Evolutionary conservation across 2,888 invertebrate genomes (phyloP), one percentile per base, ranked within the genome.

Genomic region (Leptinotarsa juncta): DNA sequence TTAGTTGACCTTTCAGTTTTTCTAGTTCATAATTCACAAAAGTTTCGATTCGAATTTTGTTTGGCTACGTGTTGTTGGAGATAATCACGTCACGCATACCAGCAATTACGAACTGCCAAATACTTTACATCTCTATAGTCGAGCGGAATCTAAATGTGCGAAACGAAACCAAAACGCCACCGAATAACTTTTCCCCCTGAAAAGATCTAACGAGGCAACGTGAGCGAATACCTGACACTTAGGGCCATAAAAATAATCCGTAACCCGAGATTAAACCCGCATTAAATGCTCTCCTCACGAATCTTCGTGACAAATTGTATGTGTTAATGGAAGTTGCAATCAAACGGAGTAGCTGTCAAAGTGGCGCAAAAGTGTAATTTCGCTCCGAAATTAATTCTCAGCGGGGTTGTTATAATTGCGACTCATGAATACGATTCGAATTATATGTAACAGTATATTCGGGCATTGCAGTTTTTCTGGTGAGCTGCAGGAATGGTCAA

Each of bases 341-440:
- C 68, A 72, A 72, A 72, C 72, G 68, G 68, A 55, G 73, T 67
- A 67, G 70, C 70, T 74, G 73, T 70, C 73, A 70, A 74, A 74
- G 51, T 70, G 42, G 60, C 50, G 48, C 66, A 67, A 60, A 69
- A 70, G 51, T 74, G 55, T 74, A 74, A 74, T 74, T 70, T 60
- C 42, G 53, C 55, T 12, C 3, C 57, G 57, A 23, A 57, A 57
- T 57, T 57, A 23, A 57, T 57, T 57, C 23, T 57, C 57, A 57
- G 20, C 12, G 18, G 55, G 15, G 23, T 20, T 20, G 57, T 57
- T 23, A 57, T 23, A 20, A 57, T 57, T 57, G 57, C 23, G 57
- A 20, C 20, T 57, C 23, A 23, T 14, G 57, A 23, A 23, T 23
- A 23, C 20, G 23, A 57, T 23, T 57, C 20, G 14, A 23, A 57